A percentile compares a stretch with the other conserved stretches of the same genome.
Evolutionary conservation across 2,113 vertebrate species (phyloP).

Genomic region (Saguinus midas): DNA sequence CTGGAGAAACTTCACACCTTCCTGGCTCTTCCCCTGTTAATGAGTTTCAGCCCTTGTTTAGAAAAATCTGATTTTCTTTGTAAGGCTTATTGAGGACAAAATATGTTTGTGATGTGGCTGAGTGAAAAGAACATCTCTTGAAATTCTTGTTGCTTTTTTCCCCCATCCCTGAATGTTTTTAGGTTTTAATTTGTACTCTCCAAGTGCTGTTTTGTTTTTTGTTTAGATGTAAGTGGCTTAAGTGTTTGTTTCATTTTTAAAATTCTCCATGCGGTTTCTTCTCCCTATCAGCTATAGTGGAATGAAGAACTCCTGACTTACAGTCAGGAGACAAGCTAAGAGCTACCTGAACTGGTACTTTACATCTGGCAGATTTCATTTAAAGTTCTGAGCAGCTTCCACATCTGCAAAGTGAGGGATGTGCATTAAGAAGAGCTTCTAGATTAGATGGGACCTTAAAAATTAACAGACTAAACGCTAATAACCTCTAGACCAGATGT

Average conservation of each 20-base stretch:
- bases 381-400: not conserved
- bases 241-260: conserved; percentile 30
- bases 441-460: not conserved
- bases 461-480: not conserved
- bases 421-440: not conserved
- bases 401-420: not conserved
- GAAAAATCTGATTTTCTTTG: not conserved
- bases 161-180: not conserved
- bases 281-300: not conserved
- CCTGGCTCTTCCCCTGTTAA: not conserved
- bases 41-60: not conserved
- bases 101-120: not conserved
- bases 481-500: not conserved
- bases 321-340: not conserved
- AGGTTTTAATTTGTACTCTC: conserved; percentile 10
- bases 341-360: not conserved
- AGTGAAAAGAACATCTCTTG: not conserved
- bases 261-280: not conserved
- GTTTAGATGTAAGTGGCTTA: not conserved
- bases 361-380: not conserved
- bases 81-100: not conserved
- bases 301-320: not conserved
- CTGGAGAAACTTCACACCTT: not conserved
- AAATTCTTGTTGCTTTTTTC: not conserved
- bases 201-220: not conserved